Base-by-base conservation (phyloP, 2,888 invertebrate genomes). In the Hirtodrosophila alboralis region DNA sequence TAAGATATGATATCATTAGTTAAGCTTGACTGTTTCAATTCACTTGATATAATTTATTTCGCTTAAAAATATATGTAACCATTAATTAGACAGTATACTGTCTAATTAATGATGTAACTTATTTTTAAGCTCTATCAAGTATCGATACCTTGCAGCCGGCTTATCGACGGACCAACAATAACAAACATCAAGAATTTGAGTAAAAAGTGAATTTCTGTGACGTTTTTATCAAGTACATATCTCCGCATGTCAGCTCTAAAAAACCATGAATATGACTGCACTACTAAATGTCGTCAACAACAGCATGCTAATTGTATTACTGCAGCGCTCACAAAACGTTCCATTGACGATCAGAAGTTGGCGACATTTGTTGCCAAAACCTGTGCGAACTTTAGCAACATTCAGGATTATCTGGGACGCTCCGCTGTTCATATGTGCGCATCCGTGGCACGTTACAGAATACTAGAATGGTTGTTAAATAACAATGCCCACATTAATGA, bases 381-480 rank as follows among this genome's bases (percentile, higher is more conserved):
- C 9, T 94, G 94, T 73, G 90, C 92, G 21, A 94, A 94, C 85
- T 94, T 93, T 68, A 84, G 90, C 26, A 92, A 92, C 54, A 92
- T 93, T 7, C 91, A 91, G 57, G 94, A 94, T 87, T 91, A 90
- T 85, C 91, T 93, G 90, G 96, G 96, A 6, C 93, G 96, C n/a
- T 94, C 94, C 16, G 93, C 95, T 0, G 91, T 97, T 9, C 97
- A 97, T 87, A 92, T 95, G 89, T 93, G 96, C 0, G 94, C 95
- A 0, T 94, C 96, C 0, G 94, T 95, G 72, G 95, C 95, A 1
- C 92, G 95, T 66, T 91, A 92, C 28, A 91, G 92, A 27, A 91
- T 96, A 12, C 92, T 95, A 71, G 93, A 94, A 78, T 96, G 96
- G 96, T 91, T 97, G 0, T 84, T 95, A 1, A 92, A 93, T 40